A percentile compares a stretch with the other conserved stretches of the same genome.
Evolutionary conservation across 2,113 vertebrate genomes (phyloP).

Genomic region (Coptodon bakossiorum): DNA sequence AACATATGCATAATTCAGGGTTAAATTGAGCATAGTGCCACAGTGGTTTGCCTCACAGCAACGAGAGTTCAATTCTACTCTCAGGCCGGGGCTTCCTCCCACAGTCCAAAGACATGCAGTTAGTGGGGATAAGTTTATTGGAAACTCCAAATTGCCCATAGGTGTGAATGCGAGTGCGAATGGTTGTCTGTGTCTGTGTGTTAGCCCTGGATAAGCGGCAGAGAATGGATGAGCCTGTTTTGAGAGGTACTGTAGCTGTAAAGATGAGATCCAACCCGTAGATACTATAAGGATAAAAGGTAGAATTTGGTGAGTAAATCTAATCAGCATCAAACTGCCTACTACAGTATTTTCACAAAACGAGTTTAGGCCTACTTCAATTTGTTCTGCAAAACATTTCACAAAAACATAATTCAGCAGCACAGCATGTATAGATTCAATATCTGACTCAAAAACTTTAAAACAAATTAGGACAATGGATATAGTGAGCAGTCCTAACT

Average conservation of each 20-base stretch:
- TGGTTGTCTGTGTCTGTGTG: background rate
- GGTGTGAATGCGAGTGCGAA: background rate
- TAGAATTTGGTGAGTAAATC: background rate
- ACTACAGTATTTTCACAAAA: background rate
- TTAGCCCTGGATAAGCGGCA: background rate
- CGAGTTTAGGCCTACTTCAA: background rate
- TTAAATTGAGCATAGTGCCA: background rate
- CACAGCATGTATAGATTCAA: background rate
- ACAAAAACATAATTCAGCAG: background rate
- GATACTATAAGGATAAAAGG: background rate
- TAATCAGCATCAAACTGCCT: background rate
- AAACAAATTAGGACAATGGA: background rate
- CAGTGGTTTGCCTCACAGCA: background rate
- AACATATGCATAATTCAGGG: background rate
- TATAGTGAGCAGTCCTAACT: background rate
- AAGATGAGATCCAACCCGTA: background rate
- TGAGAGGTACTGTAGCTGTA: background rate
- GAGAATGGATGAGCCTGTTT: background rate
- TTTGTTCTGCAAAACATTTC: background rate
- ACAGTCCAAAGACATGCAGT: background rate
- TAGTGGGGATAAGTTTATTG: background rate
- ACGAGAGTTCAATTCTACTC: background rate
- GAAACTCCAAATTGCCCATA: background rate
- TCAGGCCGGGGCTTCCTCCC: background rate
- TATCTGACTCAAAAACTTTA: background rate